phyloP scores from a whole-genome alignment of 2,888 invertebrate species.

The Caenorhabditis sp. region DNA sequence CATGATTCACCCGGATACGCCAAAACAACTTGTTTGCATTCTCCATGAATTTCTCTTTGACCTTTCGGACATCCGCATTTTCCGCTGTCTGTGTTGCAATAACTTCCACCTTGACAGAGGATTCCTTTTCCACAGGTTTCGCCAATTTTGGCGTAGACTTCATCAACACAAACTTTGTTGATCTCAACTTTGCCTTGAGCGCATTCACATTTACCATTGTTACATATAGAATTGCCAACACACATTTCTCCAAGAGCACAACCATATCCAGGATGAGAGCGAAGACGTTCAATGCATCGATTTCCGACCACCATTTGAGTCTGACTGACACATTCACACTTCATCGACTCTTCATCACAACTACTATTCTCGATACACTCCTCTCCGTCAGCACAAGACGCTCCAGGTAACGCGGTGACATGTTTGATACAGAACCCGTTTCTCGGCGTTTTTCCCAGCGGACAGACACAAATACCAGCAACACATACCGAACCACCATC shows the following conservation, averaged over 20 bases:
- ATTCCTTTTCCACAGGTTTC: conserved; percentile 61
- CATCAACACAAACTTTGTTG: conserved; percentile 51
- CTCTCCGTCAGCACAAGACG: conserved; percentile 56
- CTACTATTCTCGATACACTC: conserved; percentile 52
- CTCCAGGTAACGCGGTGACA: conserved; percentile 58
- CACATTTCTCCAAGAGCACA: conserved; percentile 61
- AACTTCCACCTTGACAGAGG: conserved; percentile 59
- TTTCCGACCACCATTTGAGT: conserved; percentile 56
- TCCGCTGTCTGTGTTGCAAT: conserved; percentile 50
- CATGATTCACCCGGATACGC: conserved; percentile 47
- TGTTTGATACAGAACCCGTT: conserved; percentile 44
- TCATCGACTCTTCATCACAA: conserved; percentile 47
- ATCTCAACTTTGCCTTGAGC: conserved; percentile 46
- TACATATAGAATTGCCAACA: conserved; percentile 53
- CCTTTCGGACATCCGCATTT: conserved; percentile 53
- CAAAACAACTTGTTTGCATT: conserved; percentile 28
- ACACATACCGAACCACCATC: conserved; percentile 65
- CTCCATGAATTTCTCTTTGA: conserved; percentile 33
- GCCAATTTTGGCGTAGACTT: conserved; percentile 40
- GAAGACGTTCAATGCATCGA: conserved; percentile 55
- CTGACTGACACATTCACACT: conserved; percentile 57
- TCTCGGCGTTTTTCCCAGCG: conserved; percentile 45
- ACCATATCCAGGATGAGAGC: conserved; percentile 65
- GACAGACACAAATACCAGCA: conserved; percentile 67
- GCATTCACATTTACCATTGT: conserved; percentile 55